Evolutionary conservation across 2,888 invertebrate species (phyloP), one percentile per base, ranked within the genome.

Genomic region (Brachynemurus nebulosus): DNA sequence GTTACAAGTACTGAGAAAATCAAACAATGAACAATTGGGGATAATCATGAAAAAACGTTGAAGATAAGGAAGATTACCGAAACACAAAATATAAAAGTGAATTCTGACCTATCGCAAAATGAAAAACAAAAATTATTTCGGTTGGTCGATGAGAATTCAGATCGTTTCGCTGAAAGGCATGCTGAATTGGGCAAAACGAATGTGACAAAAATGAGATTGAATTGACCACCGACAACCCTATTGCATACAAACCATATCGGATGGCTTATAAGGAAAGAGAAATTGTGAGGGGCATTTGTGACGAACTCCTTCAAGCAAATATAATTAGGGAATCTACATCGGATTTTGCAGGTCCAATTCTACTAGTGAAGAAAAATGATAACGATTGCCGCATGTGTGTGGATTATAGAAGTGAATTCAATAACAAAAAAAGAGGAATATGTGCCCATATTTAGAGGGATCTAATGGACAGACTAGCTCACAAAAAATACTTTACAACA

Each of bases 391-490:
- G 51, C n/a, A 16, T 54, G n/a, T 49, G 48, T 16, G 38, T 53
- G 1, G 52, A 52, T 30, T 58, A 46, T n/a, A 39, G 56, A 6
- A 25, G 25, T 59, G 2, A 60, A 59, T 42, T 27, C 36, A 1
- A 45, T 47, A 2, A 58, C 54, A 1, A 47, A 48, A 23, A 1
- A 50, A 52, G 1, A 54, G 56, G 41, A 18, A 53, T 42, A 55
- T 55, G 1, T 33, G 57, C 2, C 54, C 54, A 1, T 44, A 50
- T 18, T 50, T 58, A 5, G 48, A 53, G n/a, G n/a, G 56, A 59
- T 16, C 47, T 49, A n/a, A 19, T 55, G 21, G 46, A 51, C 19
- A 20, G 39, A 4, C 17, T 58, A 8, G 37, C 48, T 2, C 51
- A 52, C 2, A 50, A 51, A 7, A 45, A 27, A 14, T 50, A 45